phyloP scores from a whole-genome alignment of 2,888 invertebrate species.

The Myopa testacea region DNA sequence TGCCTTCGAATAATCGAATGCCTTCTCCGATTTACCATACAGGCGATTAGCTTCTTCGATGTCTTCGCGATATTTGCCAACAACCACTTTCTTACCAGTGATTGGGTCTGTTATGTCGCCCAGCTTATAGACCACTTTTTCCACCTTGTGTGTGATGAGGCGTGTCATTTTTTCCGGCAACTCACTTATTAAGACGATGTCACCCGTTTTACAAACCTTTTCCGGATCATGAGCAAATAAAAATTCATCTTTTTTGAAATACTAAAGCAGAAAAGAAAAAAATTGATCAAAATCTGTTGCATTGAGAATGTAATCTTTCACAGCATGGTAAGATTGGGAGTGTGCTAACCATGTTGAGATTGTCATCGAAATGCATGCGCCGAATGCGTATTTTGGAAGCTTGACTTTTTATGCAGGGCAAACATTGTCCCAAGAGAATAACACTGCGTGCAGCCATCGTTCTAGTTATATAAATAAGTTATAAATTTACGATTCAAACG shows the following conservation, averaged over 20 bases:
- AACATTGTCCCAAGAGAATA: slow-evolving; percentile 80
- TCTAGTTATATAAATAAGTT: slow-evolving; percentile 26
- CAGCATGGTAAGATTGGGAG: neutral
- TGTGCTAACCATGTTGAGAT: slow-evolving; percentile 79
- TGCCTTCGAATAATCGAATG: slow-evolving; percentile 82
- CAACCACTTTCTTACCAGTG: slow-evolving; percentile 82
- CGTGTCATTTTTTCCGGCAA: slow-evolving; percentile 80
- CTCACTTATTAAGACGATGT: slow-evolving; percentile 82
- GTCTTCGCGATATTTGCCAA: slow-evolving; percentile 79
- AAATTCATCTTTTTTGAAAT: slow-evolving; percentile 80
- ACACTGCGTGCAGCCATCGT: slow-evolving; percentile 69
- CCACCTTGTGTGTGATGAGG: slow-evolving; percentile 82
- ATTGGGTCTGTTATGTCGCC: slow-evolving; percentile 91
- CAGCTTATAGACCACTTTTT: slow-evolving; percentile 82
- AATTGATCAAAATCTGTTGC: neutral
- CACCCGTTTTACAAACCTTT: slow-evolving; percentile 83
- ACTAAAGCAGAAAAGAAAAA: slow-evolving; percentile 70
- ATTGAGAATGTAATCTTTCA: neutral
- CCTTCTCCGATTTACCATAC: slow-evolving; percentile 77
- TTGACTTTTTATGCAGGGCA: slow-evolving; percentile 81
- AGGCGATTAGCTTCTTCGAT: slow-evolving; percentile 76
- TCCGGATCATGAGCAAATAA: slow-evolving; percentile 84
- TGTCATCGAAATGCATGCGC: slow-evolving; percentile 79
- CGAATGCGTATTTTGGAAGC: slow-evolving; percentile 84
- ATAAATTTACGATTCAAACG: neutral